phyloP scores from a whole-genome alignment of 1,140 invertebrate species.

The Drosophila tani region DNA sequence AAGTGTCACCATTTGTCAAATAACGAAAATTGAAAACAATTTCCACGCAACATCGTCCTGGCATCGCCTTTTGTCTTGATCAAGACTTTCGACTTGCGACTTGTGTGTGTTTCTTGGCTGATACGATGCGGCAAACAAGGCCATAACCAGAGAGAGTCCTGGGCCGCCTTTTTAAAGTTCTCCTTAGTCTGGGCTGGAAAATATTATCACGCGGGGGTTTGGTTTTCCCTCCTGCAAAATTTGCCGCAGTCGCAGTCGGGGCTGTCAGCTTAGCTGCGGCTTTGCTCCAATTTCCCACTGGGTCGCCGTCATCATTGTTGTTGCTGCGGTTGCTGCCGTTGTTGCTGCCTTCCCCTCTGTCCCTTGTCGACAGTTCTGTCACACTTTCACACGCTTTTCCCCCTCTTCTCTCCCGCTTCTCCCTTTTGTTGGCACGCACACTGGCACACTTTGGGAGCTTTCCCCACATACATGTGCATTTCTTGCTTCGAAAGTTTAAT shows the following conservation, averaged over 20 bases:
- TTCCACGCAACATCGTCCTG: conserved; percentile 64
- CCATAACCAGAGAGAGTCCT: conserved; percentile 39
- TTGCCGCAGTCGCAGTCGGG: conserved; percentile 45
- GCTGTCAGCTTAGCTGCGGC: conserved; percentile 77
- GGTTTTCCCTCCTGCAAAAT: conserved; percentile 29
- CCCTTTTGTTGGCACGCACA: conserved; percentile 56
- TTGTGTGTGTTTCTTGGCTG: conserved; percentile 6
- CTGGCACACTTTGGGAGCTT: conserved; percentile 10
- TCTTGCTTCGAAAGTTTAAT: conserved; percentile 75
- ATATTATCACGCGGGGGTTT: conserved; percentile 25
- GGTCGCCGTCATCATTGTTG: conserved; percentile 57
- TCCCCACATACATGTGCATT: conserved; percentile 40
- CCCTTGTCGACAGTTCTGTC: conserved; percentile 68
- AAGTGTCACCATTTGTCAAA: conserved; percentile 85
- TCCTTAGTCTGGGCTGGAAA: conserved; percentile 47
- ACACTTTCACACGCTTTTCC: conserved; percentile 63
- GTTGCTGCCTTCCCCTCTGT: background rate
- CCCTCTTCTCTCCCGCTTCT: conserved; percentile 1
- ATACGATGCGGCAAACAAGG: conserved; percentile 34
- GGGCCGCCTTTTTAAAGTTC: conserved; percentile 60
- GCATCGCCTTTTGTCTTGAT: conserved; percentile 58
- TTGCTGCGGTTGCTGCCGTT: conserved; percentile 28
- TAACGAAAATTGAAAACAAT: conserved; percentile 85
- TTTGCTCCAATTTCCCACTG: conserved; percentile 80
- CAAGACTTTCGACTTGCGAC: conserved; percentile 7